Evolutionary conservation across 2,888 invertebrate species (phyloP).

Genomic region (Cosmia pyralina): DNA sequence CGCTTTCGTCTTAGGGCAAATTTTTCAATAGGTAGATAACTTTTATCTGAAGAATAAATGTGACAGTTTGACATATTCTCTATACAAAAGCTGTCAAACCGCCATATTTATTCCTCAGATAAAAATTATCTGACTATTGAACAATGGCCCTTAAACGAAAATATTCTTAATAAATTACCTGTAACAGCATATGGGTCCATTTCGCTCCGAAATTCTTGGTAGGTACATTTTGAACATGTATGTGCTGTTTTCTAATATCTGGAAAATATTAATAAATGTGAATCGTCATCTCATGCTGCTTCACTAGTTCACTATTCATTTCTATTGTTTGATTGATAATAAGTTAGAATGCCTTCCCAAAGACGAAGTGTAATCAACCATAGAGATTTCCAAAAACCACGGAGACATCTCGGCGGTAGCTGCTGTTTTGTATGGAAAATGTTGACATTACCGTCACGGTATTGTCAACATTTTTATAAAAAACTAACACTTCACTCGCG

Average conservation of each 20-base stretch:
- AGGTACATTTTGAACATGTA: constrained; percentile 94
- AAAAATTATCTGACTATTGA: too few relatives aligned
- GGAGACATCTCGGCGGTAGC: neutral
- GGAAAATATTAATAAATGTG: constrained; percentile 60
- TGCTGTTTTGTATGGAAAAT: too few relatives aligned
- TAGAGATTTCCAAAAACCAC: neutral
- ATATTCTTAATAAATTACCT: constrained; percentile 76
- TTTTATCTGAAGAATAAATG: too few relatives aligned
- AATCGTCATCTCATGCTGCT: neutral
- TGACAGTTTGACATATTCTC: too few relatives aligned
- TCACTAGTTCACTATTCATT: neutral
- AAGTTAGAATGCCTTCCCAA: neutral
- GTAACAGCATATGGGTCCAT: constrained; percentile 97
- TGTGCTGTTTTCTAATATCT: constrained; percentile 88
- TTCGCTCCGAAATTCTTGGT: constrained; percentile 95
- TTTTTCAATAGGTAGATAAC: too few relatives aligned
- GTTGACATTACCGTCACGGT: too few relatives aligned
- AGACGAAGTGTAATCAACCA: neutral
- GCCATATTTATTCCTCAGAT: too few relatives aligned
- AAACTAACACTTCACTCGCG: neutral
- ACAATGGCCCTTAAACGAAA: too few relatives aligned
- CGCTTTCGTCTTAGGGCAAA: too few relatives aligned
- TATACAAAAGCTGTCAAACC: too few relatives aligned
- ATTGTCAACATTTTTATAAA: neutral
- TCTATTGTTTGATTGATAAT: neutral